phyloP scores from a whole-genome alignment of 2,888 invertebrate species.

The Oscheius sp. region DNA sequence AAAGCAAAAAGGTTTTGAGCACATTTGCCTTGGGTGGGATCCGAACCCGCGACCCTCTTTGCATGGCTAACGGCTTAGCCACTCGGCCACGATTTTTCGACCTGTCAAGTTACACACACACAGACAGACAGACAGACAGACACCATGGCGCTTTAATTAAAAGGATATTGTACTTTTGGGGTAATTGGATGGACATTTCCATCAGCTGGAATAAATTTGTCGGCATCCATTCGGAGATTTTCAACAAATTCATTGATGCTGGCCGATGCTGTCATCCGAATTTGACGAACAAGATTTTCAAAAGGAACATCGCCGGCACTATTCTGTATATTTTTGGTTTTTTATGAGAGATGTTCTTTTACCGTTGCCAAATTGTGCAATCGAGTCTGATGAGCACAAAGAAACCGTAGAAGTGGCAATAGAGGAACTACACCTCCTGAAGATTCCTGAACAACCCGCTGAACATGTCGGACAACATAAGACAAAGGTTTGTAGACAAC shows the following conservation, averaged over 20 bases:
- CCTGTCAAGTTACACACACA: too few relatives aligned
- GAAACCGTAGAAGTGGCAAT: conserved; percentile 55
- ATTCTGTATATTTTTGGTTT: conserved; percentile 43
- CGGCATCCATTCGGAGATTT: conserved; percentile 60
- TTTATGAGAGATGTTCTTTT: not conserved
- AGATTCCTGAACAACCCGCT: conserved; percentile 46
- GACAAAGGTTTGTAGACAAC: conserved; percentile 52
- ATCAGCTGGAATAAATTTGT: conserved; percentile 87
- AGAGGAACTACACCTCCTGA: conserved; percentile 51
- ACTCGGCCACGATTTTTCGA: too few relatives aligned
- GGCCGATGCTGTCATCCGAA: conserved; percentile 51
- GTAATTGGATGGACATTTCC: conserved; percentile 97
- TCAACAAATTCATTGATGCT: conserved; percentile 52
- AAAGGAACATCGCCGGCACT: conserved; percentile 50
- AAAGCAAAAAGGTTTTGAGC: too few relatives aligned
- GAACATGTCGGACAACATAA: conserved; percentile 45
- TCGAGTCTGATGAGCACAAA: conserved; percentile 51
- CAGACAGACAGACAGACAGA: too few relatives aligned
- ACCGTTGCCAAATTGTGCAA: conserved; percentile 58
- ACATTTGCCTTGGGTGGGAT: too few relatives aligned
- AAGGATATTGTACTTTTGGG: conserved; percentile 90
- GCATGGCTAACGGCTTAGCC: too few relatives aligned
- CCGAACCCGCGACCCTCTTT: too few relatives aligned
- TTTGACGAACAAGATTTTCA: conserved; percentile 49
- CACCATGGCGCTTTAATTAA: too few relatives aligned